These are phyloP conservation scores for Ellobium chinense DNA, from an alignment of 2,888 invertebrate species.

Conservation along the genomic window DNA sequence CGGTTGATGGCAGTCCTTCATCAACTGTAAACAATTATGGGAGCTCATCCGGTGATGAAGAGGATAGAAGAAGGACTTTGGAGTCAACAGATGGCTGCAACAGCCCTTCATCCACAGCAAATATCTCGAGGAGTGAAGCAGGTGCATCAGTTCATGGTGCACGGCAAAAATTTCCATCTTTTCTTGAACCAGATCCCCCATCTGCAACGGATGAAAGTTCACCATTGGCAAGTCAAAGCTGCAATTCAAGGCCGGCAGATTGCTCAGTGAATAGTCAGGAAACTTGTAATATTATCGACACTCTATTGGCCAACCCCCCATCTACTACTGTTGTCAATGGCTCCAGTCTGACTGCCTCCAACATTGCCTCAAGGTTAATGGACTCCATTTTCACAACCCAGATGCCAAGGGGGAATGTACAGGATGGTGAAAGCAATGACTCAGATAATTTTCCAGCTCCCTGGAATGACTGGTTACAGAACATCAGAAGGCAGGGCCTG, in stretches of 20 bases:
- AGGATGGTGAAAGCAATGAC: neutral
- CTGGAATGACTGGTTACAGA: conserved; percentile 33
- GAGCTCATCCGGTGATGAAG: neutral
- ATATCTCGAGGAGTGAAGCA: neutral
- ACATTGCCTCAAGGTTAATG: neutral
- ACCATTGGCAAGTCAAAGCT: neutral
- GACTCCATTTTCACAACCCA: neutral
- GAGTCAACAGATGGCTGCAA: neutral
- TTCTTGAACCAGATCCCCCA: conserved; percentile 28
- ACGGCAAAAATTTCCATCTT: conserved; percentile 13
- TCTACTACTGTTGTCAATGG: conserved; percentile 5
- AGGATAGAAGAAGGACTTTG: neutral
- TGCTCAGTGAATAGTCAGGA: neutral
- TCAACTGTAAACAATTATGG: neutral
- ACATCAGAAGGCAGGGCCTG: conserved; percentile 25
- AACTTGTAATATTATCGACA: conserved; percentile 15
- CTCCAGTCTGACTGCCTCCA: neutral
- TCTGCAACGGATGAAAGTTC: neutral
- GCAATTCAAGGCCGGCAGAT: neutral
- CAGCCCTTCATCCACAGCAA: neutral
- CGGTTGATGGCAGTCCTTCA: neutral
- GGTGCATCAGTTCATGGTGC: neutral
- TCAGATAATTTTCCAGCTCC: conserved; percentile 8
- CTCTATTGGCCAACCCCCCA: conserved; percentile 19
- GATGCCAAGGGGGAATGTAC: neutral